Evolutionary conservation across 2,113 vertebrate species (phyloP).

Genomic region (Lycocorax pyrrhopterus): DNA sequence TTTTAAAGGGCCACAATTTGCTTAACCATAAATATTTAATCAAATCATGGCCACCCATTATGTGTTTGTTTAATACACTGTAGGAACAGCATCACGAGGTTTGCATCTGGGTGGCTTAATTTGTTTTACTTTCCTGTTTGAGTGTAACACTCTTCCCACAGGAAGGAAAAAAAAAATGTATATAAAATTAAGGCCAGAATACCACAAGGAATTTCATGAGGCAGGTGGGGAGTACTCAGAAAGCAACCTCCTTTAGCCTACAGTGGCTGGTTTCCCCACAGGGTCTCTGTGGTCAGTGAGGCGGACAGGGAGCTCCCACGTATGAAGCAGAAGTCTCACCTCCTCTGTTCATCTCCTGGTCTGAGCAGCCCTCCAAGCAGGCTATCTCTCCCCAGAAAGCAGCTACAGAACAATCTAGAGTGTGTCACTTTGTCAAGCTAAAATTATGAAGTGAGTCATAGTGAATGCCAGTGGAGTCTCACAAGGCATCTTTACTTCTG

Average conservation of each 20-base stretch:
- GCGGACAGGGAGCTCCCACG: neutral
- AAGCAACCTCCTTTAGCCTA: neutral
- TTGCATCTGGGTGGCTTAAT: neutral
- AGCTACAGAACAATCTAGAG: neutral
- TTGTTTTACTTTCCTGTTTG: slow-evolving; percentile 16
- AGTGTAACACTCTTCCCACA: neutral
- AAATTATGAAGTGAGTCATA: neutral
- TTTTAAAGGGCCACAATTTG: neutral
- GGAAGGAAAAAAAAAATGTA: neutral
- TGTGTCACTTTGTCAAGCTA: neutral
- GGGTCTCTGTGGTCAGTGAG: neutral
- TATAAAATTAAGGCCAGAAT: neutral
- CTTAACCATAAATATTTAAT: neutral
- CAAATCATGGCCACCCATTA: neutral
- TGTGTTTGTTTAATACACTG: slow-evolving; percentile 15
- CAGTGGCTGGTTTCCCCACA: neutral
- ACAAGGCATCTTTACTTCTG: neutral
- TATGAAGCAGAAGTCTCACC: neutral
- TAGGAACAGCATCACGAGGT: neutral
- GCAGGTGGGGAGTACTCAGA: neutral
- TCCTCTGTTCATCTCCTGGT: neutral
- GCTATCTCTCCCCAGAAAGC: neutral
- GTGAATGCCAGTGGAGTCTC: neutral
- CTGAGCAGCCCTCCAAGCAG: neutral
- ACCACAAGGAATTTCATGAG: neutral